phyloP scores from a whole-genome alignment of 2,888 invertebrate species.

The Drosophila subquinaria region DNA sequence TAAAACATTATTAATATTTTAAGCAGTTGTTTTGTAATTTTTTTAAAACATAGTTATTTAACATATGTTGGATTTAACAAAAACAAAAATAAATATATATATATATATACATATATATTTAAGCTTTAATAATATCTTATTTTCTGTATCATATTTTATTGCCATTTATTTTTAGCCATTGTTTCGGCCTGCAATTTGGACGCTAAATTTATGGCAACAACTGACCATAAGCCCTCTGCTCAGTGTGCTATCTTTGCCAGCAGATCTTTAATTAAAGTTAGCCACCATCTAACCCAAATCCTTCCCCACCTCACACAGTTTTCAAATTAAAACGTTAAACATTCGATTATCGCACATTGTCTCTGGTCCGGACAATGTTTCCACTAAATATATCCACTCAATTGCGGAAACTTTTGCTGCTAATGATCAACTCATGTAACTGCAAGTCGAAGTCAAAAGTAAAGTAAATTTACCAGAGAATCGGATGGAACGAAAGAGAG shows the following conservation, averaged over 20 bases:
- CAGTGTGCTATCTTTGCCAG: conserved; percentile 47
- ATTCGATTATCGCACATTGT: conserved; percentile 76
- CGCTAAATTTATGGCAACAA: conserved; percentile 62
- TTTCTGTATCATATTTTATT: conserved; percentile 10
- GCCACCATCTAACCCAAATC: conserved; percentile 10
- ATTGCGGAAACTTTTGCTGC: conserved; percentile 45
- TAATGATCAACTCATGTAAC: conserved; percentile 76
- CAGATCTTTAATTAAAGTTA: conserved; percentile 74
- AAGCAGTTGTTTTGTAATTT: too few species aligned
- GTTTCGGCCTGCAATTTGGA: conserved; percentile 25
- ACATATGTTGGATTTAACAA: too few species aligned
- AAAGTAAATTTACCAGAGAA: conserved; percentile 31
- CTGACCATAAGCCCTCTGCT: conserved; percentile 30
- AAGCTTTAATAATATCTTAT: not conserved
- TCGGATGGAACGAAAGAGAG: not conserved
- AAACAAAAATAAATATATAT: not conserved
- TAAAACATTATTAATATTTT: too few species aligned
- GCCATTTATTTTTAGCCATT: conserved; percentile 32
- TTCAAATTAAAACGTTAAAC: conserved; percentile 76
- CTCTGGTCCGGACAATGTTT: conserved; percentile 34
- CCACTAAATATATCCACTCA: conserved; percentile 21
- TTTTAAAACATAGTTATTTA: too few species aligned
- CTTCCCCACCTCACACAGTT: conserved; percentile 18
- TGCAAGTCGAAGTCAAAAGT: conserved; percentile 45
- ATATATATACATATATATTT: not conserved